Evolutionary conservation across 1,140 invertebrate genomes (phyloP), one percentile per base, ranked within the genome.

Genomic region (Drosophila ficusphila): DNA sequence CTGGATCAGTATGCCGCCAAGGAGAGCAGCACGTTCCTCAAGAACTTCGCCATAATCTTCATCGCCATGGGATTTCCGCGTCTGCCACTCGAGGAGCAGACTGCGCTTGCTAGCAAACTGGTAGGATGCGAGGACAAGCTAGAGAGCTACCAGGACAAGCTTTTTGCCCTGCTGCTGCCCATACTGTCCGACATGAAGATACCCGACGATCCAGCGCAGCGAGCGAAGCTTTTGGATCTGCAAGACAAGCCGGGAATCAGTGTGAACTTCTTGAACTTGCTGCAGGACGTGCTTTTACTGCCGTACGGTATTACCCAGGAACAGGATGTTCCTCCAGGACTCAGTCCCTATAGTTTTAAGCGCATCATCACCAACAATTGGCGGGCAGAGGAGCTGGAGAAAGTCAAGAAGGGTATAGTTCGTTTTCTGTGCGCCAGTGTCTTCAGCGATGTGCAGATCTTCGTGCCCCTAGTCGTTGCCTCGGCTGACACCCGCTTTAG

Each of bases 11-110:
- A 98, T 92, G 94, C 96, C 11, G 81, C 77, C n/a, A 42, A 72
- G 21, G 60, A 74, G 4, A 90, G 76, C 41, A 92, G 61, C 19
- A 77, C 68, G 14, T 91, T 91, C 56, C 94, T 95, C 19, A 92
- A 98, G 95, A 99, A 99, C 92, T 98, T 99, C 90, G 96, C 96
- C 38, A 97, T 98, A 51, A 97, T 98, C 82, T 99, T 98, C 88
- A 96, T 98, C 38, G 97, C 97, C 91, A 94, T 98, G 94, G 97
- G 97, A 12, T 98, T 95, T 93, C 96, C 97, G 1, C 92, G 97
- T 64, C 92, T 98, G 67, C 93, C 95, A 27, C 92, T 94, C 31
- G 94, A 95, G 11, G 94, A 96, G 75, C 97, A 98, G 92, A 93
- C 95, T 3, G 94, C 95, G 79, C 91, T 98, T 42, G 93, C 97